Evolutionary conservation across 2,888 invertebrate genomes (phyloP), one percentile per base, ranked within the genome.

Genomic region (Chesias legatella): DNA sequence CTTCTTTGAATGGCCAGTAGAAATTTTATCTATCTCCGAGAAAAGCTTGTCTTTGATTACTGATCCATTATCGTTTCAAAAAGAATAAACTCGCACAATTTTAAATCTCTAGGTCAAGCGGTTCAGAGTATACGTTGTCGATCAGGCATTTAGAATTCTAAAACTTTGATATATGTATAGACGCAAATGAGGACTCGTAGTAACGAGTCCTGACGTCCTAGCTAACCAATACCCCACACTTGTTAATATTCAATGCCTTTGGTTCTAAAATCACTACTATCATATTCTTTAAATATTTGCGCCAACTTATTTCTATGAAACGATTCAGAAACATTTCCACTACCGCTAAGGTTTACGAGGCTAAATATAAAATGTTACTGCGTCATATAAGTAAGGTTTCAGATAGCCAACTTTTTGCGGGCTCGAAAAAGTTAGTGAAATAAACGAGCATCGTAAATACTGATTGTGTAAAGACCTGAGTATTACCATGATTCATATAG

Each of bases 361-460:
- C 32, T 25, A 43, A 44, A 49, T 49, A 51, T 53, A 54, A 56
- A 54, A 43, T 49, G 48, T 56, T 61, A 56, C 56, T 45, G 51
- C 36, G 27, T 45, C 43, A 43, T 32, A 48, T 35, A 49, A 55
- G 54, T 35, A 49, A 55, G 54, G 51, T 48, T 58, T 53, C 50
- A 55, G 53, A 49, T 53, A 50, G 36, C 57, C 51, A 59, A 58
- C 58, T 55, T 62, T 56, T 53, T 33, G 26, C 42, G 36, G 22
- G 39, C 41, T 36, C 50, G 49, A 36, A 48, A 58, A 63, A 58
- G 60, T 64, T 67, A 59, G 58, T 59, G 60, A 67, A 63, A 68
- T 60, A 61, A 63, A 63, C 56, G 51, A 47, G 44, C 44, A 27
- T 37, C 51, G 53, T 60, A 57, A 58, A 60, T 55, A 57, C 57